Conservation (phyloP, 1,140 invertebrate species). For the Ceratina australensis region DNA sequence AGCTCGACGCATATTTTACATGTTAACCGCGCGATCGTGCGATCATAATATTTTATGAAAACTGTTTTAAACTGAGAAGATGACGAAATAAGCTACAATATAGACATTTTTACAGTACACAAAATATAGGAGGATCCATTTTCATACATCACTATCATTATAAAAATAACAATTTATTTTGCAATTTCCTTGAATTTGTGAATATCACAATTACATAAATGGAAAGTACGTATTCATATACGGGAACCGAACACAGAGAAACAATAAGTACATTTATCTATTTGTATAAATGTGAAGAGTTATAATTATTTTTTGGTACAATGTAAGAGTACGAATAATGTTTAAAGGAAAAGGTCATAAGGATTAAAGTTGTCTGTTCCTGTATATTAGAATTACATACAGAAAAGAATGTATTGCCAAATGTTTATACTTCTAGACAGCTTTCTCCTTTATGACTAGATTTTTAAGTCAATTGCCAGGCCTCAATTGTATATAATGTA, state of each 20-base stretch:
- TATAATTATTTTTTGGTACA: slow-evolving; percentile 47
- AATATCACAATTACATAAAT: slow-evolving; percentile 50
- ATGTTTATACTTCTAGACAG: slow-evolving; percentile 43
- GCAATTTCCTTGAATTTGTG: slow-evolving; percentile 32
- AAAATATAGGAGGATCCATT: slow-evolving; percentile 40
- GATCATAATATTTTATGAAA: slow-evolving; percentile 49
- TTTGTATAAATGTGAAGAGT: slow-evolving; percentile 45
- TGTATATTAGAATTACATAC: slow-evolving; percentile 33
- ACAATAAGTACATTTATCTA: slow-evolving; percentile 43
- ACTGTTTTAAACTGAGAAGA: slow-evolving; percentile 31
- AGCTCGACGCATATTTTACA: slow-evolving; percentile 25
- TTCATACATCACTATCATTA: slow-evolving; percentile 26
- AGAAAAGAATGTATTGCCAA: slow-evolving; percentile 3
- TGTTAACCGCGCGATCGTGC: slow-evolving; percentile 43
- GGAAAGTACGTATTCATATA: slow-evolving; percentile 46
- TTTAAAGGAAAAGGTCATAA: slow-evolving; percentile 39
- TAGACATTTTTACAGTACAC: slow-evolving; percentile 46
- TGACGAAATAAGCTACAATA: slow-evolving; percentile 18
- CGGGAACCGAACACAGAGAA: slow-evolving; percentile 19
- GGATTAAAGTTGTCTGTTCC: slow-evolving; percentile 48
- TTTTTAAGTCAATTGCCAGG: slow-evolving; percentile 58
- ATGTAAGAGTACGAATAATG: slow-evolving; percentile 30
- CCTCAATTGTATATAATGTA: slow-evolving; percentile 57
- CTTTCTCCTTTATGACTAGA: slow-evolving; percentile 50
- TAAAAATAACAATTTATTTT: slow-evolving; percentile 37